Percentiles rank a stretch among this genome's conserved stretches.
Evolutionary conservation across 2,797 vertebrate species (phyloP).

Genomic region (Corythornis leucogaster): DNA sequence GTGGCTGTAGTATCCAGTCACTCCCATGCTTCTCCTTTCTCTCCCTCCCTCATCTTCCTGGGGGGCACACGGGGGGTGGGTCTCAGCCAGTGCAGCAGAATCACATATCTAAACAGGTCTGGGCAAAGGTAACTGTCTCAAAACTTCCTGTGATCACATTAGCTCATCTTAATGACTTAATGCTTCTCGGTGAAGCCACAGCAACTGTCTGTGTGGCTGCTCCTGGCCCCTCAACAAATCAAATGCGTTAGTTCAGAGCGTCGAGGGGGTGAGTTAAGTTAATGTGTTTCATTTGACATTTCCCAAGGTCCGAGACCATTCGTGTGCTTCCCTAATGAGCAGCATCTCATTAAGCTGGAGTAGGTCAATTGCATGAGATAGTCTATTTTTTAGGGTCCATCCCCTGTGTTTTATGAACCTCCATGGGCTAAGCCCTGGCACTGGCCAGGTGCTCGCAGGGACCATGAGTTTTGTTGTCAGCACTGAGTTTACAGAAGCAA

Average conservation of each 20-base stretch:
- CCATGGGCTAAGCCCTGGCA: not conserved
- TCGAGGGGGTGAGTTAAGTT: not conserved
- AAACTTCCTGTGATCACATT: not conserved
- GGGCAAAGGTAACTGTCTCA: not conserved
- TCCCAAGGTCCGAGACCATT: not conserved
- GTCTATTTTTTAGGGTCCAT: not conserved
- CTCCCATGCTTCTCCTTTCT: not conserved
- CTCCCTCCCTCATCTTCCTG: not conserved
- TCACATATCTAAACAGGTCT: not conserved
- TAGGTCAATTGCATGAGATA: not conserved
- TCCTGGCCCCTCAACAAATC: not conserved
- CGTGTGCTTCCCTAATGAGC: not conserved
- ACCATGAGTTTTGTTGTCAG: not conserved
- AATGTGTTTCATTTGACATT: not conserved
- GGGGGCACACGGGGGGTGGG: too few relatives aligned
- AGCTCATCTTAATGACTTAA: slow-evolving; percentile 20
- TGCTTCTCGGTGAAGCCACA: not conserved
- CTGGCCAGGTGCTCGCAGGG: not conserved
- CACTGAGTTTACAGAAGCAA: not conserved
- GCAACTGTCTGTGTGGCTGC: not conserved
- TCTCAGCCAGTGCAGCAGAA: not conserved
- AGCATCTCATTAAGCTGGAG: not conserved
- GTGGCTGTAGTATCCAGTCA: not conserved
- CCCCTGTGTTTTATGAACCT: not conserved
- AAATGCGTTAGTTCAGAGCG: not conserved